Evolutionary conservation across 2,113 vertebrate species (phyloP).

Genomic region (Mungos mungo): DNA sequence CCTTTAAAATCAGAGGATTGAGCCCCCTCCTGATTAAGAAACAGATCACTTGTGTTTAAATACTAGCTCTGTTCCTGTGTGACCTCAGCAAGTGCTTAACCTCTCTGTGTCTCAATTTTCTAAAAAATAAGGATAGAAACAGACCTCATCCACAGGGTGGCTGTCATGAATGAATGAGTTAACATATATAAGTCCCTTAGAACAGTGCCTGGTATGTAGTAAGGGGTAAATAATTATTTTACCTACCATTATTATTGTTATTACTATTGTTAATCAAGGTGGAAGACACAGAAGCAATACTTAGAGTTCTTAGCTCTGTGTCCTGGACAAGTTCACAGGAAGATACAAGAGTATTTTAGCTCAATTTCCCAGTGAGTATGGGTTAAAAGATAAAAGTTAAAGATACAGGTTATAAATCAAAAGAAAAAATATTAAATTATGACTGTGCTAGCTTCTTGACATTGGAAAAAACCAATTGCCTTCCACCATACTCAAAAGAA

Average conservation of each 20-base stretch:
- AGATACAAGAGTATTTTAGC: neutral
- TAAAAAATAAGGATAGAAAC: neutral
- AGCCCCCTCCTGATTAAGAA: neutral
- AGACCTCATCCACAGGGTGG: neutral
- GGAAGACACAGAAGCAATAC: slow-evolving; percentile 13
- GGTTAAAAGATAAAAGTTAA: slow-evolving; percentile 43
- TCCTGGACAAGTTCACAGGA: neutral
- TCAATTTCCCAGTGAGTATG: neutral
- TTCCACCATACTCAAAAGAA: neutral
- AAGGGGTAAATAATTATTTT: neutral
- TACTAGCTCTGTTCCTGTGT: neutral
- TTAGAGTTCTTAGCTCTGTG: neutral
- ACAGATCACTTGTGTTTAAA: neutral
- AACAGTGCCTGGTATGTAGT: neutral
- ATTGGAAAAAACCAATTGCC: neutral
- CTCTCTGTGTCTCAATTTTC: neutral
- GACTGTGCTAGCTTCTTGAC: neutral
- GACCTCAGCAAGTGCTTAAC: neutral
- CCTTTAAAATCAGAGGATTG: neutral
- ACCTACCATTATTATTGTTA: neutral
- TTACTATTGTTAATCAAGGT: neutral
- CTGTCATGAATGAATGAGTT: neutral
- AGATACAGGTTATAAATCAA: neutral
- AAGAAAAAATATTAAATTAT: slow-evolving; percentile 8
- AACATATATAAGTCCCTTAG: neutral